Percentiles rank a stretch among this genome's conserved stretches.
Evolutionary conservation across 2,113 vertebrate species (phyloP).

Genomic region (Phasianus colchicus): DNA sequence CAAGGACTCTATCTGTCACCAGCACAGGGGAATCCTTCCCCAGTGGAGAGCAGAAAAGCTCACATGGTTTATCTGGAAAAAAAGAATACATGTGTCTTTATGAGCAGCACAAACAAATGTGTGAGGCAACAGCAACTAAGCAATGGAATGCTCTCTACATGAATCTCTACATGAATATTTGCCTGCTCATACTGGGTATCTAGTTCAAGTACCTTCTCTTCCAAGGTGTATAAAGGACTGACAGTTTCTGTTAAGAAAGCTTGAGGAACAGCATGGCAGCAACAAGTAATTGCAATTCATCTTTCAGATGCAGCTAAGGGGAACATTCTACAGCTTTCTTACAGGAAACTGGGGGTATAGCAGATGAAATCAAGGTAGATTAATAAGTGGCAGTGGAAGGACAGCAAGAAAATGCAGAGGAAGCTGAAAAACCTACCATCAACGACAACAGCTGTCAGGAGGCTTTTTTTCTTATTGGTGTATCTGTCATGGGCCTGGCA

Average conservation of each 20-base stretch:
- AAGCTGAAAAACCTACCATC: conserved; percentile 77
- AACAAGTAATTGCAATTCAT: background rate
- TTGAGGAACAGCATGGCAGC: background rate
- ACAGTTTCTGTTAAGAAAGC: background rate
- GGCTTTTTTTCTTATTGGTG: conserved; percentile 84
- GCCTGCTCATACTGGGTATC: background rate
- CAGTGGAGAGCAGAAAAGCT: conserved; percentile 89
- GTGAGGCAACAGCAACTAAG: background rate
- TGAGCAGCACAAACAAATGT: background rate
- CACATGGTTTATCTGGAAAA: conserved; percentile 91
- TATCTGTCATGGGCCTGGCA: conserved; percentile 91
- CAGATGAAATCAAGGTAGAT: background rate
- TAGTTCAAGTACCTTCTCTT: background rate
- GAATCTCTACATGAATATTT: background rate
- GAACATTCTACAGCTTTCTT: background rate
- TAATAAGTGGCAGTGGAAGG: background rate
- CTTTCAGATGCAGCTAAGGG: background rate
- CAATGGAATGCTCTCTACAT: background rate
- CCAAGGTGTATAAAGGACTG: background rate
- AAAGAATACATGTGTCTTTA: background rate
- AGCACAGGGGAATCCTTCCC: conserved; percentile 87
- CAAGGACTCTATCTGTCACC: conserved; percentile 90
- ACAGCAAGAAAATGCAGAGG: background rate
- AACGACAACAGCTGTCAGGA: conserved; percentile 87
- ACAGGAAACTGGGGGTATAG: background rate